phyloP scores from a whole-genome alignment of 1,140 invertebrate species.

The Drosophila azteca region DNA sequence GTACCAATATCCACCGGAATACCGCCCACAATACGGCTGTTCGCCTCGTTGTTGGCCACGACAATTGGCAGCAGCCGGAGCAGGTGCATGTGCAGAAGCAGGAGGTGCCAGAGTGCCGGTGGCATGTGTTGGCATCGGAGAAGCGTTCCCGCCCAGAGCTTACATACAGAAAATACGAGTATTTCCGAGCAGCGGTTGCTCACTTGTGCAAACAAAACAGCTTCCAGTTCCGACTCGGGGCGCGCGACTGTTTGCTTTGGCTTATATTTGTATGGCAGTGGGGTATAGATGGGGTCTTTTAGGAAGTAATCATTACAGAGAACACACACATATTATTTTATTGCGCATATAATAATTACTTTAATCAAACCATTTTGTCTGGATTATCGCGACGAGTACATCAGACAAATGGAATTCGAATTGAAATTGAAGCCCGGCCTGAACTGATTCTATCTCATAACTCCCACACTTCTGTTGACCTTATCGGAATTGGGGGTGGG shows the following conservation, averaged over 20 bases:
- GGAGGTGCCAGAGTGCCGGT: slow-evolving; percentile 24
- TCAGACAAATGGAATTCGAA: slow-evolving; percentile 23
- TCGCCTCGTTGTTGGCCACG: slow-evolving; percentile 38
- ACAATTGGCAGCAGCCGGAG: slow-evolving; percentile 15
- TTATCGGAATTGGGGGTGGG: background rate
- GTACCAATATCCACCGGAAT: slow-evolving; percentile 52
- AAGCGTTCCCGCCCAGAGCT: background rate
- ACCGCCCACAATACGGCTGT: slow-evolving; percentile 71
- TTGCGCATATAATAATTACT: slow-evolving; percentile 73
- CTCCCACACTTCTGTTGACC: slow-evolving; percentile 8
- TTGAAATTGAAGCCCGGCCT: slow-evolving; percentile 25
- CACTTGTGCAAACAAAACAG: slow-evolving; percentile 69
- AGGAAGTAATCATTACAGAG: slow-evolving; percentile 68
- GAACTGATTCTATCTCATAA: slow-evolving; percentile 16
- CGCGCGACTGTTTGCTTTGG: slow-evolving; percentile 55
- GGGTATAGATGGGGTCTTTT: slow-evolving; percentile 12
- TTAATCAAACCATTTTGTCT: slow-evolving; percentile 69
- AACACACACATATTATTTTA: slow-evolving; percentile 54
- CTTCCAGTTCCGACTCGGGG: slow-evolving; percentile 47
- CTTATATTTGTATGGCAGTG: slow-evolving; percentile 46
- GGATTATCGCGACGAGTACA: slow-evolving; percentile 46
- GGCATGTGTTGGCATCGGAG: slow-evolving; percentile 51
- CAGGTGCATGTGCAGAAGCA: slow-evolving; percentile 2
- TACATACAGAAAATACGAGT: slow-evolving; percentile 32
- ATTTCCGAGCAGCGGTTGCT: slow-evolving; percentile 23